Percentiles rank a stretch among this genome's conserved stretches.
Conservation (phyloP, 1,140 invertebrate genomes). For the Drosophila mojavensis region DNA sequence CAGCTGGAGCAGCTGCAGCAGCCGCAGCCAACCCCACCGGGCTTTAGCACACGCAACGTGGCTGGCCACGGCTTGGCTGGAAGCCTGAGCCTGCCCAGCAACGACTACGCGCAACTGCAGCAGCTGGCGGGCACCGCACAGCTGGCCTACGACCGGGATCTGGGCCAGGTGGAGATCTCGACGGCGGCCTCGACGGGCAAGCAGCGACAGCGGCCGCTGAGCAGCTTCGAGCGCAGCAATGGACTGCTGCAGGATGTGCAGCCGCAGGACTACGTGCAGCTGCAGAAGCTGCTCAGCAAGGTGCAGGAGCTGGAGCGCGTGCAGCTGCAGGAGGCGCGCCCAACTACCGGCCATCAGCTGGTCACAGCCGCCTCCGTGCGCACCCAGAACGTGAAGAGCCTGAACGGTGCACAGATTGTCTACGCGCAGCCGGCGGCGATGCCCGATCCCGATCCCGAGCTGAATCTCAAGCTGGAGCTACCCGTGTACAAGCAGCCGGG, state of each 20-base stretch:
- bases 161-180: conserved; percentile 64
- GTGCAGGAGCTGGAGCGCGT: conserved; percentile 83
- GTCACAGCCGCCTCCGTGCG: conserved; percentile 72
- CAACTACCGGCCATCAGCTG: conserved; percentile 36
- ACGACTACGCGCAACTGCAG: conserved; percentile 74
- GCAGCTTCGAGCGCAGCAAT: conserved; percentile 66
- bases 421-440: conserved; percentile 57
- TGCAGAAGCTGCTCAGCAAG: conserved; percentile 78
- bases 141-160: background rate
- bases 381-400: conserved; percentile 65
- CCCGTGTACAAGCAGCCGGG: conserved; percentile 53
- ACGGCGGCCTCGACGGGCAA: conserved; percentile 69
- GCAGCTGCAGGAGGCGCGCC: conserved; percentile 52
- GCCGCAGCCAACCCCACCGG: conserved; percentile 58
- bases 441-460: conserved; percentile 25
- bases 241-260: conserved; percentile 69
- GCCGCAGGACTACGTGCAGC: conserved; percentile 77
- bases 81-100: conserved; percentile 51
- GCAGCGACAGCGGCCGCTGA: conserved; percentile 45
- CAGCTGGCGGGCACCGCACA: conserved; percentile 39
- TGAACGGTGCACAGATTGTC: conserved; percentile 67
- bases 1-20: conserved; percentile 75
- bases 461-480: conserved; percentile 57
- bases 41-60: conserved; percentile 72
- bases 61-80: conserved; percentile 6